Base-by-base conservation (phyloP, 2,797 vertebrate species). In the Chrysocyon brachyurus region DNA sequence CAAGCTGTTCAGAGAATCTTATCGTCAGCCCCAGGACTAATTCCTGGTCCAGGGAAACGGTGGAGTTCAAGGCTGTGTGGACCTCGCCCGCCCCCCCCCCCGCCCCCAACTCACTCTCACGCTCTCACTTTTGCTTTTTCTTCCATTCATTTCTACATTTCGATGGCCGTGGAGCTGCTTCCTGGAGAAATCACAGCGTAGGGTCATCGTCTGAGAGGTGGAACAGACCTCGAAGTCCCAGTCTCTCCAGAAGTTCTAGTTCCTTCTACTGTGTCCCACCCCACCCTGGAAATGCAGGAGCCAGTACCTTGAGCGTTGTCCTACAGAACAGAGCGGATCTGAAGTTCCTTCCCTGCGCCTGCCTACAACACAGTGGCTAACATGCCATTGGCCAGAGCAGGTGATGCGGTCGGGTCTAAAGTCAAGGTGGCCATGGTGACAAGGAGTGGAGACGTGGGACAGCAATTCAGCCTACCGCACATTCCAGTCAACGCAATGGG, bases 201-300 rank as follows among this genome's bases (percentile, higher is more conserved):
- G 82, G 28, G 49, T 46, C 63, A 22, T 36, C 17, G 14, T 2
- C 1, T 4, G 40, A 40, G 84, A 86, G 73, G 59, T 77, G 56
- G 54, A 5, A 21, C 8, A 4, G 70, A n/a, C 6, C 86, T 61
- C 24, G 3, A n/a, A 57, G 70, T 14, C 9, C 5, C 66, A 1
- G 0, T 2, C 15, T 82, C 82, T 21, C 33, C 5, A 4, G 59
- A 24, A 36, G 57, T 40, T 59, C 57, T 36, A 33, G 6, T 8
- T 16, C 8, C 78, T 72, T 33, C 17, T 5, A 3, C 52, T 12
- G 31, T 33, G 19, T 31, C n/a, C 49, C 5, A 33, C 6, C 28
- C 26, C 0, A 0, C 2, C 66, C 61, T 11, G 2, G 26, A 49
- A 22, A 64, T 0, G 17, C 3, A 15, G 83, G 8, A 8, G 0